These are phyloP conservation scores for Pteronotus mesoamericanus DNA, from an alignment of 2,797 vertebrate species.

Conservation along the genomic window DNA sequence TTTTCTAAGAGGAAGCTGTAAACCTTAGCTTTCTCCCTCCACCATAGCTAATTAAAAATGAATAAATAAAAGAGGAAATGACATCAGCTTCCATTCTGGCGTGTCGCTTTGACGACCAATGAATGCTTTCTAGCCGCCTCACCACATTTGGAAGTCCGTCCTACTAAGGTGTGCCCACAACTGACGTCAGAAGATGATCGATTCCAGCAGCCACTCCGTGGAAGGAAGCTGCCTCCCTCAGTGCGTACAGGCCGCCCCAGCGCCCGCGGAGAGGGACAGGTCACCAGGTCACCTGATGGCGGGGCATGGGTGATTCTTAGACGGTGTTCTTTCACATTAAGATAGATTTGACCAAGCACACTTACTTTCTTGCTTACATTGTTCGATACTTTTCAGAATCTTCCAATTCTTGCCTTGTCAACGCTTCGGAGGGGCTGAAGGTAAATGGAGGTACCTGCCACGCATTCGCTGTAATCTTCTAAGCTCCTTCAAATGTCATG, in stretches of 20 bases:
- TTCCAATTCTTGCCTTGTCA: neutral
- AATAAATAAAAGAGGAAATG: neutral
- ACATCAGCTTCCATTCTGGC: accelerated
- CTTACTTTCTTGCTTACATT: neutral
- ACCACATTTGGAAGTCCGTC: neutral
- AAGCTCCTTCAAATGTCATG: neutral
- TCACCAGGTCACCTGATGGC: neutral
- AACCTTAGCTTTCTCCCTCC: neutral
- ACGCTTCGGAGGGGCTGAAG: neutral
- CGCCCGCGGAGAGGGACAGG: neutral
- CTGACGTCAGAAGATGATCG: neutral
- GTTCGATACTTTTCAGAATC: neutral
- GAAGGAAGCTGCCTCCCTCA: too few species aligned
- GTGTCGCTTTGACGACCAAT: neutral
- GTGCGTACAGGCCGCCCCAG: neutral
- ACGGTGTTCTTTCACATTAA: neutral
- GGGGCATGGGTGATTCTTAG: neutral
- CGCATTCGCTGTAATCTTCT: neutral
- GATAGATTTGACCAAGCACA: neutral
- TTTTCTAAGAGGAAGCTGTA: neutral
- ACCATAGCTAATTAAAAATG: neutral
- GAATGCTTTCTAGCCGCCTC: neutral
- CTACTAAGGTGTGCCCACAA: neutral
- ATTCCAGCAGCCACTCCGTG: neutral
- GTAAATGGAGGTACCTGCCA: neutral